These are phyloP conservation scores for Sabellastarte sp. DNA, from an alignment of 2,888 invertebrate genomes.

Conservation along the genomic window DNA sequence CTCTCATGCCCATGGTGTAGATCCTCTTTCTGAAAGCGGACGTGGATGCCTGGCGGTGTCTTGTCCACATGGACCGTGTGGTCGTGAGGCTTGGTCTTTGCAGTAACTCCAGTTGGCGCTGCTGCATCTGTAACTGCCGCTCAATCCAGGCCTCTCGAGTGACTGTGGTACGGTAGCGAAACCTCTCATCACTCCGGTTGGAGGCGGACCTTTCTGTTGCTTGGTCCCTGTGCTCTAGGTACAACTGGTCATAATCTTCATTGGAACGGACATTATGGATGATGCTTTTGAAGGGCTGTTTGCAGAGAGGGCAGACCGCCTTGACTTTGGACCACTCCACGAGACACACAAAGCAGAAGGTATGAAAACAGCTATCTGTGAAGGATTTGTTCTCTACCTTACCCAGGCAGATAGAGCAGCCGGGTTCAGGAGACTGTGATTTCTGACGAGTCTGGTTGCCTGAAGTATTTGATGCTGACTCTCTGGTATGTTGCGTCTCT, in stretches of 20 bases:
- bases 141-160: conserved; percentile 41
- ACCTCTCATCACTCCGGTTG: conserved; percentile 35
- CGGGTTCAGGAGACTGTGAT: conserved; percentile 47
- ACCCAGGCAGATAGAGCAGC: conserved; percentile 90
- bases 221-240: conserved; percentile 53
- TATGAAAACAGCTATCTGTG: conserved; percentile 88
- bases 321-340: conserved; percentile 94
- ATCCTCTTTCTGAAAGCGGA: conserved; percentile 67
- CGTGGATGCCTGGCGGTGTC: conserved; percentile 44
- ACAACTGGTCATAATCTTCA: conserved; percentile 84
- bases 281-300: conserved; percentile 85
- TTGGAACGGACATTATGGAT: conserved; percentile 88
- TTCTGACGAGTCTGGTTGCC: not conserved
- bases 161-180: conserved; percentile 56
- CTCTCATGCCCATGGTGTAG: conserved; percentile 77
- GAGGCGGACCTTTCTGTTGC: not conserved
- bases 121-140: conserved; percentile 20
- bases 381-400: conserved; percentile 84
- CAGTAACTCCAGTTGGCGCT: conserved; percentile 26
- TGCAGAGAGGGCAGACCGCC: conserved; percentile 90
- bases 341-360: conserved; percentile 90
- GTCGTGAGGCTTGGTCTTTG: conserved; percentile 29
- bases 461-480: no score
- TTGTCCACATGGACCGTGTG: conserved; percentile 14
- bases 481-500: no score